A percentile compares a stretch with the other conserved stretches of the same genome.
phyloP scores from a whole-genome alignment of 2,888 invertebrate genomes.

The Xylota segnis region DNA sequence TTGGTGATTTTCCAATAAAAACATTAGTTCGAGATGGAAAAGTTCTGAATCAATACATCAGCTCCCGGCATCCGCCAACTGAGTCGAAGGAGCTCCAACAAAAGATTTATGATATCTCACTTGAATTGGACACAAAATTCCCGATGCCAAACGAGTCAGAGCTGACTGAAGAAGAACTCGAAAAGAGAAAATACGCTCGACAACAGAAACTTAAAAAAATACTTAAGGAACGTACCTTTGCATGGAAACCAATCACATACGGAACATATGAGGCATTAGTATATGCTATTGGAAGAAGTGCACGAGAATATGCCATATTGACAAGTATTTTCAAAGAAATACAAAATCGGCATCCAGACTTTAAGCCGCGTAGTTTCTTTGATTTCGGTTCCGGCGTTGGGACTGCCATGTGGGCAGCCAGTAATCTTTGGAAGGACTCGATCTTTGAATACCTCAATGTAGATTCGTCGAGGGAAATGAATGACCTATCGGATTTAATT shows the following conservation, averaged over 20 bases:
- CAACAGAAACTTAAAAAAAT: constrained; percentile 86
- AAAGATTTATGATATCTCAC: constrained; percentile 79
- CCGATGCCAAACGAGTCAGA: constrained; percentile 77
- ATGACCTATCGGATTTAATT: constrained; percentile 91
- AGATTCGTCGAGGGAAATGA: constrained; percentile 93
- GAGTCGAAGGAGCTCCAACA: constrained; percentile 84
- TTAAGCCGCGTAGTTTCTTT: constrained; percentile 91
- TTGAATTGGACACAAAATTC: constrained; percentile 80
- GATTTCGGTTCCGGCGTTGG: constrained; percentile 97
- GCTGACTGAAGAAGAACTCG: constrained; percentile 82
- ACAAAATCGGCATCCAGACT: constrained; percentile 87
- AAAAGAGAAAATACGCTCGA: constrained; percentile 84
- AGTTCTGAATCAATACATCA: constrained; percentile 87
- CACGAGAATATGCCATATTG: constrained; percentile 91
- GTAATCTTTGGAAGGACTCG: constrained; percentile 88
- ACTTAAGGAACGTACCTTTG: constrained; percentile 87
- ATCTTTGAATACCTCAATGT: constrained; percentile 94
- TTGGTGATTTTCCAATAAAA: constrained; percentile 87
- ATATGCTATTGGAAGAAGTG: constrained; percentile 90
- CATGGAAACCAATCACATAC: constrained; percentile 91
- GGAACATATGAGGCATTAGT: constrained; percentile 87
- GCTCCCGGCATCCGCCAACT: constrained; percentile 87
- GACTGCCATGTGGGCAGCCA: constrained; percentile 93
- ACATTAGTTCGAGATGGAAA: constrained; percentile 86
- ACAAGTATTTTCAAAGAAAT: constrained; percentile 91